These are phyloP conservation scores for Trissonchulus sp. DNA, from an alignment of 2,888 invertebrate genomes.

Conservation along the genomic window DNA sequence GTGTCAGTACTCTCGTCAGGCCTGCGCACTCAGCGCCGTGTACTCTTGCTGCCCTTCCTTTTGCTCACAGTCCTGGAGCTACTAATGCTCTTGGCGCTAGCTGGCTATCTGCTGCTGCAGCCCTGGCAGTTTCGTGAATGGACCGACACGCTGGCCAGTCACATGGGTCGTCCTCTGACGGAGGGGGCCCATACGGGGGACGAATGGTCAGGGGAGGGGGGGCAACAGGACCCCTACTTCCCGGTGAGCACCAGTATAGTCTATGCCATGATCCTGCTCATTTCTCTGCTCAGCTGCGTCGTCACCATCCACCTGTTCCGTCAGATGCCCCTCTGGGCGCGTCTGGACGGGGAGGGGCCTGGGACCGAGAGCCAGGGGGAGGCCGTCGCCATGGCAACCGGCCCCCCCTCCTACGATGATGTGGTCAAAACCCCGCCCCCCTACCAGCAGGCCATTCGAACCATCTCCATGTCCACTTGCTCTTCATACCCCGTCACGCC, in stretches of 20 bases:
- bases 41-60: not conserved
- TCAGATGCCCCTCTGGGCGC: not conserved
- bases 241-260: not conserved
- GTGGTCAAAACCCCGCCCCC: not conserved
- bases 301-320: not conserved
- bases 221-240: not conserved
- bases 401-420: not conserved
- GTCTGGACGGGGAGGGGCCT: not conserved
- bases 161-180: no score
- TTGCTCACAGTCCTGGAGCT: not conserved
- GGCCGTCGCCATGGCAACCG: not conserved
- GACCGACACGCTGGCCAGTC: not conserved
- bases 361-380: no score
- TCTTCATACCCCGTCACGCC: no score
- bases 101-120: not conserved
- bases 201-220: not conserved
- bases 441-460: not conserved
- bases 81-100: not conserved
- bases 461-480: no score
- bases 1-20: not conserved
- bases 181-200: no score
- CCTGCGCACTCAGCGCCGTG: not conserved
- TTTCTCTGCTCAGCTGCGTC: not conserved
- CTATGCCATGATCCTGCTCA: not conserved
- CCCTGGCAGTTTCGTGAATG: not conserved